phyloP scores from a whole-genome alignment of 2,888 invertebrate species.

The Phasia obesa region DNA sequence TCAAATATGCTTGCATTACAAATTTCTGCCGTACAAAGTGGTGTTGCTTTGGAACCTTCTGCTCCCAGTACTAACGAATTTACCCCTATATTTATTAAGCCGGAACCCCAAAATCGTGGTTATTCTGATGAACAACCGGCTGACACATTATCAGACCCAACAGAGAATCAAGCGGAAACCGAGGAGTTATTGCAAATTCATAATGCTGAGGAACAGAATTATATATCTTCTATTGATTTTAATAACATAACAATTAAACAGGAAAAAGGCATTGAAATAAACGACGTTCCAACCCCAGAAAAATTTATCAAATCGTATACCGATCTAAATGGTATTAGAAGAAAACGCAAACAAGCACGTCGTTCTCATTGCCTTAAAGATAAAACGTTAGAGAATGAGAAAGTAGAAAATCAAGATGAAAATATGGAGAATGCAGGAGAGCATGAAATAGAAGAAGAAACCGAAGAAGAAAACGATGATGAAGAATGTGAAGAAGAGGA shows the following conservation, averaged over 20 bases:
- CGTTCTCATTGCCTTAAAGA: constrained; percentile 6
- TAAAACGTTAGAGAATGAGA: neutral
- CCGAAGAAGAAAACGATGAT: constrained; percentile 22
- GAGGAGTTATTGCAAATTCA: constrained; percentile 6
- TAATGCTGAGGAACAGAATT: constrained; percentile 74
- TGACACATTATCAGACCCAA: neutral
- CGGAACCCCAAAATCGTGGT: constrained; percentile 77
- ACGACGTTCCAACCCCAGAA: constrained; percentile 65
- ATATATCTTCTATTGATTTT: constrained; percentile 77
- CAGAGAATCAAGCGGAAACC: neutral
- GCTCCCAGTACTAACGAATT: constrained; percentile 51
- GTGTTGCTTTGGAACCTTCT: constrained; percentile 63
- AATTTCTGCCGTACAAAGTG: constrained; percentile 75
- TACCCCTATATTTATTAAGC: constrained; percentile 74
- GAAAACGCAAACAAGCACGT: constrained; percentile 40
- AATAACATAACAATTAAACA: constrained; percentile 78
- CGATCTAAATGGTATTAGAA: constrained; percentile 60
- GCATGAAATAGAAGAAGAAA: constrained; percentile 38
- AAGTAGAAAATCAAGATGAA: constrained; percentile 2
- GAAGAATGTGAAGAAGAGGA: constrained; percentile 52
- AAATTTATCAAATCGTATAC: constrained; percentile 31
- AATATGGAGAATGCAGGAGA: constrained; percentile 34
- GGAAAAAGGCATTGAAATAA: constrained; percentile 78
- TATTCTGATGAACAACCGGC: constrained; percentile 74
- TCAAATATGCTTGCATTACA: constrained; percentile 67